phyloP scores from a whole-genome alignment of 2,888 invertebrate species.

The Saturnia pavonia region DNA sequence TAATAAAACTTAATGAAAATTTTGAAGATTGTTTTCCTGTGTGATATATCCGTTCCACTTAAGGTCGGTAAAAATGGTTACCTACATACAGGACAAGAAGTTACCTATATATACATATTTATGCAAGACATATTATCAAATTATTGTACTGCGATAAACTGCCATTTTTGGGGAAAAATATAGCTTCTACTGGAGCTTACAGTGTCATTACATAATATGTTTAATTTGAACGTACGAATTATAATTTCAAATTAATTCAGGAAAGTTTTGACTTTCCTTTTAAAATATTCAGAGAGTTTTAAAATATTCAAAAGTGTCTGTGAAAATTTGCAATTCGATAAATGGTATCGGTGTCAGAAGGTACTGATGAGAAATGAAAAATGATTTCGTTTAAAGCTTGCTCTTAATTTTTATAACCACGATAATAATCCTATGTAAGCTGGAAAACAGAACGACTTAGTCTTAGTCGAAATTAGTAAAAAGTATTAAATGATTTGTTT shows the following conservation, averaged over 20 bases:
- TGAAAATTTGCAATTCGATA: slow-evolving; percentile 21
- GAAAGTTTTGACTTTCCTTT: slow-evolving; percentile 13
- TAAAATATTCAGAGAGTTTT: slow-evolving; percentile 17
- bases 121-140: not conserved
- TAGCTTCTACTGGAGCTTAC: not conserved
- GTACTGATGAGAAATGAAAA: slow-evolving; percentile 14
- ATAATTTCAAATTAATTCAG: slow-evolving; percentile 14
- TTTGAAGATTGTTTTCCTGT: not conserved
- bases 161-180: not conserved
- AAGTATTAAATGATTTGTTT: too few relatives aligned
- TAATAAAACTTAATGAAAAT: too few relatives aligned
- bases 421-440: too few relatives aligned
- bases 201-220: not conserved
- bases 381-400: not conserved
- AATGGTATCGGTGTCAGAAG: slow-evolving; percentile 18
- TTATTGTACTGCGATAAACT: not conserved
- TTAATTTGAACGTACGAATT: slow-evolving; percentile 17
- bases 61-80: not conserved
- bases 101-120: not conserved
- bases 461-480: too few relatives aligned
- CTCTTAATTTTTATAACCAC: not conserved
- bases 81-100: not conserved
- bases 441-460: not conserved
- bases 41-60: too few relatives aligned
- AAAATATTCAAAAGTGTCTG: slow-evolving; percentile 10